phyloP scores from a whole-genome alignment of 2,113 vertebrate species.

The Scomber japonicus region DNA sequence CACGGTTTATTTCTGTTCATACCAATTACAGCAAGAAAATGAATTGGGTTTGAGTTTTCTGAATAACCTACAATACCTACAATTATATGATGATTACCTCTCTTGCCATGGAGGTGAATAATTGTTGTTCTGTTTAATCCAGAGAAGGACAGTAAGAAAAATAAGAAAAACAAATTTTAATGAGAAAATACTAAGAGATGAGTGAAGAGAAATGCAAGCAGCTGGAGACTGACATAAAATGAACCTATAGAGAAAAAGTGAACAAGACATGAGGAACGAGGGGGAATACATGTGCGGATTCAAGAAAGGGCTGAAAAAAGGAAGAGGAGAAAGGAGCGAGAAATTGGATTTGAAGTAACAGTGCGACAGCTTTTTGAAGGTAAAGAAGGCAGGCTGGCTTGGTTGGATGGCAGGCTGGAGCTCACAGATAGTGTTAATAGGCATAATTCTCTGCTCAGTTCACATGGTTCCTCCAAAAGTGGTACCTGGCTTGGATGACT shows the following conservation, averaged over 20 bases:
- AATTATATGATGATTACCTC: too few relatives aligned
- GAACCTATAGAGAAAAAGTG: constrained; percentile 1
- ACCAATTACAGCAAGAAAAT: too few relatives aligned
- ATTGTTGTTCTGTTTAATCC: too few relatives aligned
- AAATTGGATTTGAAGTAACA: constrained; percentile 12
- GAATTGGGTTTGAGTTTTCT: too few relatives aligned
- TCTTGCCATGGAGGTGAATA: neutral
- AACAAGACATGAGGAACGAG: neutral
- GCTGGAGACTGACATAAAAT: neutral
- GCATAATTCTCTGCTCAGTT: constrained; percentile 14
- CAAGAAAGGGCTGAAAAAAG: constrained; percentile 36
- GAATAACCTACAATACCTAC: too few relatives aligned
- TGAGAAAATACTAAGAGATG: neutral
- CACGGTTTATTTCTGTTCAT: too few relatives aligned
- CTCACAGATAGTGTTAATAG: constrained; percentile 35
- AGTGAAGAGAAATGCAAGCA: neutral
- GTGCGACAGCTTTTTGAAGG: constrained; percentile 41
- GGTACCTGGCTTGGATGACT: constrained; percentile 3
- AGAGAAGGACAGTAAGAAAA: neutral
- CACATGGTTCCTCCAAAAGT: neutral
- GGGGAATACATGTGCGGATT: constrained; percentile 10
- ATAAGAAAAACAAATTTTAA: neutral
- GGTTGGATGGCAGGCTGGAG: constrained; percentile 28
- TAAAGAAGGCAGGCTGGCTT: neutral
- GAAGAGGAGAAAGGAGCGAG: neutral